Evolutionary conservation across 2,888 invertebrate genomes (phyloP), one percentile per base, ranked within the genome.

Genomic region (Microdon myrmicae): DNA sequence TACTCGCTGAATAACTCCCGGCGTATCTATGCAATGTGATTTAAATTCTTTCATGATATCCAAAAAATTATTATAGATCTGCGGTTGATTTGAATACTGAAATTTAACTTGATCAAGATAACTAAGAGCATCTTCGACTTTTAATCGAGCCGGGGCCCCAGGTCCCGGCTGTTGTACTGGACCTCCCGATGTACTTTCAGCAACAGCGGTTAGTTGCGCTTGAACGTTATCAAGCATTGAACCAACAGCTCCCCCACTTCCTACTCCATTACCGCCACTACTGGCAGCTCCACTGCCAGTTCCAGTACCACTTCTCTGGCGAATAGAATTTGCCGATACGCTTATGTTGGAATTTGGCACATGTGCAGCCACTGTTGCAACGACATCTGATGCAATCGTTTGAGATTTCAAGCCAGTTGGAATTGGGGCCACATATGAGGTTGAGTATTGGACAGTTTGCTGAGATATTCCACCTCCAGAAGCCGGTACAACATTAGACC

Each of bases 41-140:
- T 99, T 99, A 75, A 99, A 99, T 81, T 99, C 98, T 82, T 99
- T 99, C 99, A 99, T 99, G 71, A 99, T 99, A 79, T 99, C 99
- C 74, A 99, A 82, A 76, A 99, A 99, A 81, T 98, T 96, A 81
- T 98, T 98, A 82, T 99, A 99, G 16, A 96, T 94, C 81, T 91
- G 91, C 1, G 98, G 98, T 75, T 96, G 96, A 71, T 94, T 90
- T 70, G 92, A 92, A 82, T 99, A 99, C 82, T 96, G 96, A 76
- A 87, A 87, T 70, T 86, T 86, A 32, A 86, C 86, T 82, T 94
- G 90, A 81, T 96, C 95, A 72, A 96, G 82, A 78, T 96, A 96
- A 23, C 92, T 91, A 2, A 99, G 83, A 0, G 99, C 99, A 82
- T 99, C 99, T 80, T 99, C 98, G 4, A 97, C 96, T 82, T 98